These are phyloP conservation scores for Apis cerana DNA, from an alignment of 1,140 invertebrate genomes.

Conservation along the genomic window DNA sequence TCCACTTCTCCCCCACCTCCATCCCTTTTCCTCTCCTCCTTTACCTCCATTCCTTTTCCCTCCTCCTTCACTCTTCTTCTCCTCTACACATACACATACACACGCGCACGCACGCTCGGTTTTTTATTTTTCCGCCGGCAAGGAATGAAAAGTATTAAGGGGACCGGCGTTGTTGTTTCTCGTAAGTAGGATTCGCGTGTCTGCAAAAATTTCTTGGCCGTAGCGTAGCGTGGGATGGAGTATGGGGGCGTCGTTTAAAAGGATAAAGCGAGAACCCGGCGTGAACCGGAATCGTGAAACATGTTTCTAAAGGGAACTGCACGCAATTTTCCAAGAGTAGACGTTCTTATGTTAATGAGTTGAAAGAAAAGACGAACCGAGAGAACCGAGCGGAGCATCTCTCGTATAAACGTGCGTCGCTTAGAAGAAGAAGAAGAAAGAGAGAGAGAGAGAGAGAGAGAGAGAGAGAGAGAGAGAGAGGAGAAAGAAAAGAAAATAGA, in stretches of 20 bases:
- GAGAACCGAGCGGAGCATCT: no score
- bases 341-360: conserved; percentile 15
- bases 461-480: not conserved
- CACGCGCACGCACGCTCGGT: no score
- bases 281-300: not conserved
- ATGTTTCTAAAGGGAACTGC: conserved; percentile 5
- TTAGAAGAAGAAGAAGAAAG: not conserved
- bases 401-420: not conserved
- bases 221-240: not conserved
- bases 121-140: conserved; percentile 29
- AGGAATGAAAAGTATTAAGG: conserved; percentile 55
- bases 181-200: not conserved
- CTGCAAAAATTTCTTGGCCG: conserved; percentile 11
- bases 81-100: no score
- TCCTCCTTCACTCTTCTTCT: no score
- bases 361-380: not conserved
- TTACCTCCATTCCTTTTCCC: no score
- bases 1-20: no score
- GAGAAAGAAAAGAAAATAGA: no score
- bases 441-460: not conserved
- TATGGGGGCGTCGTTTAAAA: not conserved
- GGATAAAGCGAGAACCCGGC: conserved; percentile 16
- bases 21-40: no score
- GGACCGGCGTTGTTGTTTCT: conserved; percentile 14
- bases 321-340: not conserved